These are phyloP conservation scores for Coranthus polyacanthus DNA, from an alignment of 2,797 vertebrate genomes.

Conservation along the genomic window DNA sequence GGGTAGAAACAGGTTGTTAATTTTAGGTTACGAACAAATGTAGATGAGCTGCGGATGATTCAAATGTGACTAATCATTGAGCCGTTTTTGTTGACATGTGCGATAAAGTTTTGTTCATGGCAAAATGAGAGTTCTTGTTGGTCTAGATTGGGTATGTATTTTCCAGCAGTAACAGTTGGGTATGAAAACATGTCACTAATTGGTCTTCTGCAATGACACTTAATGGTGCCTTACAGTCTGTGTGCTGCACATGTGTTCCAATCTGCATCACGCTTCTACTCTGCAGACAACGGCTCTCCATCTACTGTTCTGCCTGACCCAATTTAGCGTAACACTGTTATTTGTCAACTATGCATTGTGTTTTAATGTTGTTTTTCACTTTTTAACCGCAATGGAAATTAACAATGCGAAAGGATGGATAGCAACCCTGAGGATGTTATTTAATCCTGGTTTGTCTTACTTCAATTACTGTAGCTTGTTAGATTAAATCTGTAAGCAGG, in stretches of 20 bases:
- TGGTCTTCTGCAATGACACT: background rate
- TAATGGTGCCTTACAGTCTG: conserved; percentile 21
- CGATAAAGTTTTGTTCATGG: background rate
- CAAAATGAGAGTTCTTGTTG: no score
- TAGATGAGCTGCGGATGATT: background rate
- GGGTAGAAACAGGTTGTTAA: background rate
- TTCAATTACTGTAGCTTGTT: conserved; percentile 2
- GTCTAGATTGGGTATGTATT: background rate
- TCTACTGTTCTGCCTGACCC: background rate
- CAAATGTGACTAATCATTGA: no score
- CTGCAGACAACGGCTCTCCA: conserved; percentile 11
- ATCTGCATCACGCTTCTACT: background rate
- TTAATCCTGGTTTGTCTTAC: conserved; percentile 5
- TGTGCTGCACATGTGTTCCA: background rate
- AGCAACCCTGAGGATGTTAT: background rate
- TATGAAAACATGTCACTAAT: conserved; percentile 3
- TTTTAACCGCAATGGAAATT: background rate
- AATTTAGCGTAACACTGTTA: conserved; percentile 1
- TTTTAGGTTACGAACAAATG: background rate
- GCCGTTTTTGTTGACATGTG: background rate
- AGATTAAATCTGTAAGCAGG: conserved; percentile 4
- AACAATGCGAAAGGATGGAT: background rate
- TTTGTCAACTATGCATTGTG: conserved; percentile 9
- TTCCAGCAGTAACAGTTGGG: background rate
- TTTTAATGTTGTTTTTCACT: background rate